phyloP scores from a whole-genome alignment of 2,888 invertebrate genomes.

The Chymomyza amoena region DNA sequence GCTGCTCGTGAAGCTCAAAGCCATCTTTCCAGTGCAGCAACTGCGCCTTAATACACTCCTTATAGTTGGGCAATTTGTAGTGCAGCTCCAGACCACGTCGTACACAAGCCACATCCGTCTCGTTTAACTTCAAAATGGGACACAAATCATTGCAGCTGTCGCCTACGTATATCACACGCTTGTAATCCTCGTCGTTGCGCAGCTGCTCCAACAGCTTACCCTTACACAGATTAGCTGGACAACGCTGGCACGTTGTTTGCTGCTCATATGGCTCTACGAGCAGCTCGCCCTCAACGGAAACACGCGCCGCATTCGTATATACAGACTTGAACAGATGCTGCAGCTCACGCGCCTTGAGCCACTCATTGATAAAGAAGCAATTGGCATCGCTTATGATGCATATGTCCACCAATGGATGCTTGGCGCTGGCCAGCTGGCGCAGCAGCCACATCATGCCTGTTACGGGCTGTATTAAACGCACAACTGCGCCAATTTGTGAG shows the following conservation, averaged over 20 bases:
- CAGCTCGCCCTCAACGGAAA: conserved; percentile 80
- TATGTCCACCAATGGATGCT: conserved; percentile 79
- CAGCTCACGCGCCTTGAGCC: conserved; percentile 80
- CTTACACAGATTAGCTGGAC: conserved; percentile 88
- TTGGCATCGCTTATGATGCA: conserved; percentile 90
- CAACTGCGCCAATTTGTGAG: conserved; percentile 79
- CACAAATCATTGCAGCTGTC: conserved; percentile 90
- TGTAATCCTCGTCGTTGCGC: conserved; percentile 80
- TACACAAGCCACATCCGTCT: conserved; percentile 83
- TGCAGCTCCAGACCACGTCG: conserved; percentile 80
- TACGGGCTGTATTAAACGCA: conserved; percentile 81
- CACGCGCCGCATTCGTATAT: conserved; percentile 86
- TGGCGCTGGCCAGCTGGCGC: conserved; percentile 76
- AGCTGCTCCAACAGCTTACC: conserved; percentile 84
- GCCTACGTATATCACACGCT: conserved; percentile 84
- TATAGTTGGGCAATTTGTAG: conserved; percentile 38
- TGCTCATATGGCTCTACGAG: conserved; percentile 83
- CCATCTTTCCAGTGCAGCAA: conserved; percentile 50
- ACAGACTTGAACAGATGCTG: conserved; percentile 77
- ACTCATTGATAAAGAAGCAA: conserved; percentile 83
- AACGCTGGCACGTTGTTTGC: conserved; percentile 84
- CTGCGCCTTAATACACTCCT: conserved; percentile 18
- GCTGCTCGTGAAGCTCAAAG: conserved; percentile 32
- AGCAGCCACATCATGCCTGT: conserved; percentile 82
- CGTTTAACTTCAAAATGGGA: conserved; percentile 82